phyloP scores from a whole-genome alignment of 2,888 invertebrate species.

The Salticus scenicus region DNA sequence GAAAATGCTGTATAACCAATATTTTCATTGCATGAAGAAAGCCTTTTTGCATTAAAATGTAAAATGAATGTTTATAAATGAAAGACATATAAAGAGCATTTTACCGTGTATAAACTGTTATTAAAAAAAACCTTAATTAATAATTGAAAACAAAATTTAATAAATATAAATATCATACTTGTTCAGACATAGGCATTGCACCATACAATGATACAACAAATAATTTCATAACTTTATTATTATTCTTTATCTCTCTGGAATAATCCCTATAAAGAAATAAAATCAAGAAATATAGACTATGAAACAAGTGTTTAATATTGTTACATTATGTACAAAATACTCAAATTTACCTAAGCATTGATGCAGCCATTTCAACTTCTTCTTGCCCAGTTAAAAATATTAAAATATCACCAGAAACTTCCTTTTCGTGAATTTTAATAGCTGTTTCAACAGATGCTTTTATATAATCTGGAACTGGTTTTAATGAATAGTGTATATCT shows the following conservation, averaged over 20 bases:
- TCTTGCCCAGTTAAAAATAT: slow-evolving; percentile 96
- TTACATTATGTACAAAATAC: background rate
- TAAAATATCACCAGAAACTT: slow-evolving; percentile 88
- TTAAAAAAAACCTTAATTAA: too few relatives aligned
- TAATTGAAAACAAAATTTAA: background rate
- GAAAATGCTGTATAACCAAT: too few relatives aligned
- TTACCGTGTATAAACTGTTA: too few relatives aligned
- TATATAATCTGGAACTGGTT: slow-evolving; percentile 93
- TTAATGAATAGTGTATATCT: slow-evolving; percentile 86
- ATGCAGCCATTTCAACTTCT: slow-evolving; percentile 87
- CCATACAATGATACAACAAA: slow-evolving; percentile 93
- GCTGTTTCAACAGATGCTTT: slow-evolving; percentile 90
- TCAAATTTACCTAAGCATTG: slow-evolving; percentile 74
- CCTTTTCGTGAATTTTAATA: slow-evolving; percentile 86
- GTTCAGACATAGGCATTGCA: slow-evolving; percentile 88
- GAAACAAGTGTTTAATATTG: background rate
- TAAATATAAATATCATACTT: slow-evolving; percentile 76
- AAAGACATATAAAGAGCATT: too few relatives aligned
- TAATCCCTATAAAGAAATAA: slow-evolving; percentile 63
- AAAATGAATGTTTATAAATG: too few relatives aligned
- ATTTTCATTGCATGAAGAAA: too few relatives aligned
- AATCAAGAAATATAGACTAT: background rate
- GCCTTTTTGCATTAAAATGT: too few relatives aligned
- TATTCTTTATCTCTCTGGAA: slow-evolving; percentile 74
- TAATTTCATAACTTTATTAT: slow-evolving; percentile 77